Conservation (phyloP, 2,797 vertebrate genomes). For the Thalassophryne amazonica region DNA sequence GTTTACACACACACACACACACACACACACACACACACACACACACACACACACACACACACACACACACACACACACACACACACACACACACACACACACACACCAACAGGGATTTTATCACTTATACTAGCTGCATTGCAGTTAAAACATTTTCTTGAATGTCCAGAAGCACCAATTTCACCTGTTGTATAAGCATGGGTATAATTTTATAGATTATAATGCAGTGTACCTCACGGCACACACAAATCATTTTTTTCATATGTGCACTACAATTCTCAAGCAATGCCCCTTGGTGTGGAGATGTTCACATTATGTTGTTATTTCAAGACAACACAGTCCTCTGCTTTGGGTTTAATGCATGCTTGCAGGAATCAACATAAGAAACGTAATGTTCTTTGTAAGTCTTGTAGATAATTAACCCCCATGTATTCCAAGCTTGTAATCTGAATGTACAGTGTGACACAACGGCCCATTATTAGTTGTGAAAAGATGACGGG, state of each 20-base stretch:
- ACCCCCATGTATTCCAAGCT: conserved; percentile 20
- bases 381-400: conserved; percentile 38
- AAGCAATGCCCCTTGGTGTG: conserved; percentile 8
- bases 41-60: no score
- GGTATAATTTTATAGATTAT: neutral
- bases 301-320: conserved; percentile 13
- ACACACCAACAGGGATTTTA: no score
- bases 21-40: no score
- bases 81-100: no score
- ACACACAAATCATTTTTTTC: conserved; percentile 32
- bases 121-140: no score
- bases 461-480: conserved; percentile 31
- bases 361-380: conserved; percentile 15
- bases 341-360: conserved; percentile 19
- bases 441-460: conserved; percentile 38
- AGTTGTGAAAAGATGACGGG: conserved; percentile 4
- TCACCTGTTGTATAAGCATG: conserved; percentile 10
- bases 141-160: neutral
- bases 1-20: no score
- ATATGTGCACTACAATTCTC: conserved; percentile 27
- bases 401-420: conserved; percentile 38
- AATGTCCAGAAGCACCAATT: neutral
- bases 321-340: conserved; percentile 10
- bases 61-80: no score
- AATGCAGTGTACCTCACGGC: conserved; percentile 8